Percentiles rank a stretch among this genome's conserved stretches.
Evolutionary conservation across 2,113 vertebrate genomes (phyloP).

Genomic region (Oriolus oriolus): DNA sequence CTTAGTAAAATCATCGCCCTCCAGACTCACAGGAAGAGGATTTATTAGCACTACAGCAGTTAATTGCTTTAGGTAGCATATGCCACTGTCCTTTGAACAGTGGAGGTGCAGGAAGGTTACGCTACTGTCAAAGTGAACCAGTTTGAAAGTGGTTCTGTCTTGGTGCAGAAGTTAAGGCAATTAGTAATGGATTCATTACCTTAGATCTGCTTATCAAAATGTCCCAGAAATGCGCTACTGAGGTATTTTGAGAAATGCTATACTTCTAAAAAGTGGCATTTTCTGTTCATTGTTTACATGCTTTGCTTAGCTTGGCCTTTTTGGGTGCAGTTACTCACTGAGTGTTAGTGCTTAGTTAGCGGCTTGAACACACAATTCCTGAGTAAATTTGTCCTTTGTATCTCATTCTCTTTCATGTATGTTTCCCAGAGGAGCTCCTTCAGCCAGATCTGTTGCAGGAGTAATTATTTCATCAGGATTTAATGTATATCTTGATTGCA

Average conservation of each 20-base stretch:
- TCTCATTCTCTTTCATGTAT: conserved; percentile 28
- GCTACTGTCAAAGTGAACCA: neutral
- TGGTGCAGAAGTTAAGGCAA: neutral
- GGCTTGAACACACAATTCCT: conserved; percentile 39
- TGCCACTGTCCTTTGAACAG: conserved; percentile 1
- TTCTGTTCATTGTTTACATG: neutral
- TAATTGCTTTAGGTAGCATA: conserved; percentile 32
- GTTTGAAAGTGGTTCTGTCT: neutral
- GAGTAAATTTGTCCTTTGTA: conserved; percentile 53
- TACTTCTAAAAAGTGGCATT: neutral
- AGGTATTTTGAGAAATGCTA: neutral
- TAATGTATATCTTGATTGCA: conserved; percentile 82
- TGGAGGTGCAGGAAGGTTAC: neutral
- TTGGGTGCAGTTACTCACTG: neutral
- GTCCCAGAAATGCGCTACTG: neutral
- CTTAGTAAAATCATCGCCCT: neutral
- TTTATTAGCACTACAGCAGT: neutral
- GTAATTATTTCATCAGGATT: conserved; percentile 88
- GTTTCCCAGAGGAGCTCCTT: conserved; percentile 55
- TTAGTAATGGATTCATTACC: neutral
- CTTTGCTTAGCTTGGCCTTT: neutral
- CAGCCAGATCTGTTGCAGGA: conserved; percentile 68
- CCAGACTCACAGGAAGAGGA: conserved; percentile 13
- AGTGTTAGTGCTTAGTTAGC: conserved; percentile 2
- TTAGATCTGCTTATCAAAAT: neutral